Percentiles rank a stretch among this genome's conserved stretches.
phyloP scores from a whole-genome alignment of 2,888 invertebrate species.

The Hemicrepidius hirtus region DNA sequence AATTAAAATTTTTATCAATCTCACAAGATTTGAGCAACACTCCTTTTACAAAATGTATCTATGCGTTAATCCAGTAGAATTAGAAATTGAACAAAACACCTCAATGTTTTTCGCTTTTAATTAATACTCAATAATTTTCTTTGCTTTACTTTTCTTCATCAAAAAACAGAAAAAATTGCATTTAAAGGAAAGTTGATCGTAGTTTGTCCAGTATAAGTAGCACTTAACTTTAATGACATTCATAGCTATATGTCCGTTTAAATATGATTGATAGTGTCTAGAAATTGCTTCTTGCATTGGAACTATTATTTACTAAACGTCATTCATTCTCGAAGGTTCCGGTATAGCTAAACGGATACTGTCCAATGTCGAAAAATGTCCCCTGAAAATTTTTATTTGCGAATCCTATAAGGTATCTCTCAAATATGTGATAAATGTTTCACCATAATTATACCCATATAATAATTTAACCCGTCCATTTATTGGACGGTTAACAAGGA shows the following conservation, averaged over 20 bases:
- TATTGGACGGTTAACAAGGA: too few relatives aligned
- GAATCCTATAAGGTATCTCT: too few relatives aligned
- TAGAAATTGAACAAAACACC: not conserved
- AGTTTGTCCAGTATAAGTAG: not conserved
- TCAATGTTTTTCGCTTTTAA: not conserved
- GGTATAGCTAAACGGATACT: not conserved
- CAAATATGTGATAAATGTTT: too few relatives aligned
- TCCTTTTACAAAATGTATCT: not conserved
- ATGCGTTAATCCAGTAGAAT: not conserved
- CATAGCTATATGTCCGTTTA: conserved; percentile 23
- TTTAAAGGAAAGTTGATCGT: not conserved
- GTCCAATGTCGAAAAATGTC: too few relatives aligned
- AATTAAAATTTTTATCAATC: not conserved
- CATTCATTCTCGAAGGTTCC: not conserved
- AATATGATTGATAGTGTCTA: conserved; percentile 27
- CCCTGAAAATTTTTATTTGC: too few relatives aligned
- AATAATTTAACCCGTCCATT: too few relatives aligned
- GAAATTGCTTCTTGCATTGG: conserved; percentile 25
- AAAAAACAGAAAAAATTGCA: too few relatives aligned
- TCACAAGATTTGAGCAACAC: not conserved
- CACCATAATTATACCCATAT: too few relatives aligned
- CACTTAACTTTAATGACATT: conserved; percentile 22
- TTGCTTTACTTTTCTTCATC: too few relatives aligned
- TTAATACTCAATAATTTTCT: not conserved
- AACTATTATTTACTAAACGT: conserved; percentile 3